phyloP scores from a whole-genome alignment of 1,140 invertebrate genomes.

The Zaprionus tsacasi region DNA sequence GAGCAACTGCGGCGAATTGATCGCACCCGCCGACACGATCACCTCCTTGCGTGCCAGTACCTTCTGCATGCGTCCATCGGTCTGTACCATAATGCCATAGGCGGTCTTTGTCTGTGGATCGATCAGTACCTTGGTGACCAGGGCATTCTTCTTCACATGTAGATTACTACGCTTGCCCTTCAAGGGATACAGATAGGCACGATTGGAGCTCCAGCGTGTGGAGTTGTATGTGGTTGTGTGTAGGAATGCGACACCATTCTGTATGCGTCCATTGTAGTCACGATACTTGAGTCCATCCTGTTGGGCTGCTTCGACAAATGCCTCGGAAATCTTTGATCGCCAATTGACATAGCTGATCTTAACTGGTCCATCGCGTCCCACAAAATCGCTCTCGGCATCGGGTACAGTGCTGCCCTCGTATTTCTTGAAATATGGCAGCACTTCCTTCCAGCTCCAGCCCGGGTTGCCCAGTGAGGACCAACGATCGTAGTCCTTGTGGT shows the following conservation, averaged over 20 bases:
- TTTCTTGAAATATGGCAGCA: constrained; percentile 93
- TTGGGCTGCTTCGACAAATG: constrained; percentile 88
- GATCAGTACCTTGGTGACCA: constrained; percentile 91
- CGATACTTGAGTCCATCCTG: constrained; percentile 88
- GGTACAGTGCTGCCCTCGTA: constrained; percentile 89
- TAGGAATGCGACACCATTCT: constrained; percentile 87
- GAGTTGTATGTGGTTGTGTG: constrained; percentile 89
- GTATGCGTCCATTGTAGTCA: constrained; percentile 90
- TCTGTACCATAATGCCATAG: constrained; percentile 87
- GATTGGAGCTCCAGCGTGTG: constrained; percentile 89
- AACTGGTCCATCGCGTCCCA: constrained; percentile 86
- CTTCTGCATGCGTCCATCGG: constrained; percentile 85
- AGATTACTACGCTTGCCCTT: constrained; percentile 87
- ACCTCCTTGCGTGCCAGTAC: constrained; percentile 89
- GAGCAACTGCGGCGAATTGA: constrained; percentile 91
- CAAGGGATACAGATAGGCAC: constrained; percentile 89
- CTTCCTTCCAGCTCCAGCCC: constrained; percentile 93
- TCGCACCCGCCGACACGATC: constrained; percentile 90
- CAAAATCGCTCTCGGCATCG: constrained; percentile 85
- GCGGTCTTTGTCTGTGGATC: constrained; percentile 87
- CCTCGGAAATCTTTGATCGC: constrained; percentile 87
- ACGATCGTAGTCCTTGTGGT: constrained; percentile 90
- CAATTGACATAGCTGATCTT: constrained; percentile 86
- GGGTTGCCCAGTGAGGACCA: constrained; percentile 91
- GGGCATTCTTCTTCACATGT: constrained; percentile 87